Percentiles rank a stretch among this genome's conserved stretches.
Conservation (phyloP, 2,797 vertebrate genomes). For the Choloepus didactylus region DNA sequence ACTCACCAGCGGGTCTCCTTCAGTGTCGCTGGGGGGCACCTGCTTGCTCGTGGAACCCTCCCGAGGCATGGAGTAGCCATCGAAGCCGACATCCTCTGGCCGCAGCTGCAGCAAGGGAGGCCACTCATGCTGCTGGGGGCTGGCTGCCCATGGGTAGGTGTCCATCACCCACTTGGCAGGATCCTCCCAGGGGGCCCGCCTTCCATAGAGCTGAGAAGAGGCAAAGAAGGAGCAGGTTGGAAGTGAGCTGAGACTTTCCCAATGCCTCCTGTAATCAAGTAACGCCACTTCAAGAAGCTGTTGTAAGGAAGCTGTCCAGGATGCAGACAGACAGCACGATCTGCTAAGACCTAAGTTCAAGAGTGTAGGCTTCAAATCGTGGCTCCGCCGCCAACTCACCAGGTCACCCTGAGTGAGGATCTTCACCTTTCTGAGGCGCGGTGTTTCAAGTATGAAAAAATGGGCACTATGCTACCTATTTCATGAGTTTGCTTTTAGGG, state of each 20-base stretch:
- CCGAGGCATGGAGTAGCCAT: constrained; percentile 94
- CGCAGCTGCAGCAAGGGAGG: constrained; percentile 96
- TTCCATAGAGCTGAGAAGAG: constrained; percentile 93
- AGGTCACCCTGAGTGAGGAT: not conserved
- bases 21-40: constrained; percentile 93
- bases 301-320: not conserved
- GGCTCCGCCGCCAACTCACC: not conserved
- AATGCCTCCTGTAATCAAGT: fast-evolving
- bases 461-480: not conserved
- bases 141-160: constrained; percentile 95
- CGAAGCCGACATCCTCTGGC: constrained; percentile 98
- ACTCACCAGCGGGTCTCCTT: constrained; percentile 97
- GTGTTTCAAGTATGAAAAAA: not conserved
- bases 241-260: not conserved
- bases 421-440: not conserved
- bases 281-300: fast-evolving
- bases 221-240: not conserved
- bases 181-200: constrained; percentile 96
- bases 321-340: not conserved
- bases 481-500: not conserved
- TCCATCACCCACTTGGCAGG: constrained; percentile 98
- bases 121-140: constrained; percentile 95
- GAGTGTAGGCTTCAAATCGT: not conserved
- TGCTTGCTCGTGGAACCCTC: constrained; percentile 94
- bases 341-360: not conserved